Conservation (phyloP, 1,140 invertebrate species). For the Drosophila orosa region DNA sequence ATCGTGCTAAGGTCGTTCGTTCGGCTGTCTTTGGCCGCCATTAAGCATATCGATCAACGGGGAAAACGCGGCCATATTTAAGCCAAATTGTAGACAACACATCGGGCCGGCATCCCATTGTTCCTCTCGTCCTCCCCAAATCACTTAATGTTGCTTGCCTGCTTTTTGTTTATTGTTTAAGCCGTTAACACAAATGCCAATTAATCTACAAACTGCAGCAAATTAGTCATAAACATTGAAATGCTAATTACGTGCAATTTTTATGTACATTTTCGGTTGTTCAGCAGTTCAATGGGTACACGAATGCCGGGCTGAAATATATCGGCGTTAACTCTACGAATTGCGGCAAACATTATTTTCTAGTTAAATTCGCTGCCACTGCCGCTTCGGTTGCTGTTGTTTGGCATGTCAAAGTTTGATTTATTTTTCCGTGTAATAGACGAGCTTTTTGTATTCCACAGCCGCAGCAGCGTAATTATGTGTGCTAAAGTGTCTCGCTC, state of each 20-base stretch:
- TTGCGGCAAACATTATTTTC: constrained; percentile 50
- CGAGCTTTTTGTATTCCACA: constrained; percentile 60
- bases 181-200: constrained; percentile 72
- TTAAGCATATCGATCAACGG: constrained; percentile 38
- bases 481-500: constrained; percentile 31
- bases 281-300: constrained; percentile 67
- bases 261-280: constrained; percentile 61
- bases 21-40: constrained; percentile 8
- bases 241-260: constrained; percentile 76
- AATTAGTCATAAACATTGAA: constrained; percentile 78
- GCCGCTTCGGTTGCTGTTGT: constrained; percentile 20
- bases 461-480: constrained; percentile 46
- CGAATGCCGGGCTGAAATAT: constrained; percentile 1
- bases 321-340: constrained; percentile 31
- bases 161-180: constrained; percentile 39
- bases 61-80: constrained; percentile 32
- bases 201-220: constrained; percentile 76
- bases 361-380: constrained; percentile 32
- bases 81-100: constrained; percentile 36
- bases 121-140: constrained; percentile 8
- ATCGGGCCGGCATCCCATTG: constrained; percentile 4
- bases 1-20: constrained; percentile 41
- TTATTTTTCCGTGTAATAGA: constrained; percentile 77
- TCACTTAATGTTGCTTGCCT: constrained; percentile 25
- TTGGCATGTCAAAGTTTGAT: constrained; percentile 74